Percentiles rank a stretch among this genome's conserved stretches.
These are phyloP conservation scores for Lindbergichthys nudifrons DNA, from an alignment of 2,797 vertebrate genomes.

Conservation along the genomic window DNA sequence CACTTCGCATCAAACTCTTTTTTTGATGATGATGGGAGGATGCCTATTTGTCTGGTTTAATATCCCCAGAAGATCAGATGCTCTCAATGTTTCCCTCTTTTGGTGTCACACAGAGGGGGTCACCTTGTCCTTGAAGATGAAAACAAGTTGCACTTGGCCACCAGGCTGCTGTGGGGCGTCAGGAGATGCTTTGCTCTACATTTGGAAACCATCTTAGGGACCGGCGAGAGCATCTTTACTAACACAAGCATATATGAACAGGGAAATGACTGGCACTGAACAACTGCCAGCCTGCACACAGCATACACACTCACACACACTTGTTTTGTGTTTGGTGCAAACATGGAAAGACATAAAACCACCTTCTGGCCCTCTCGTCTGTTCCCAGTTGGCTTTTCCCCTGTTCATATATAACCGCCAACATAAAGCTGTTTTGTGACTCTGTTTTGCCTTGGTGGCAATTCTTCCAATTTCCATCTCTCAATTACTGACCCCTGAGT, in stretches of 20 bases:
- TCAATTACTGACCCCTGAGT: slow-evolving; percentile 70
- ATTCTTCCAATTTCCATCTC: slow-evolving; percentile 58
- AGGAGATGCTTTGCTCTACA: slow-evolving; percentile 74
- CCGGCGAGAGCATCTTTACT: slow-evolving; percentile 54
- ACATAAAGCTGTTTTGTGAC: slow-evolving; percentile 67
- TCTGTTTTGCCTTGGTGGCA: slow-evolving; percentile 63
- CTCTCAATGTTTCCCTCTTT: slow-evolving; percentile 60
- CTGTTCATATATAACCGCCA: slow-evolving; percentile 45
- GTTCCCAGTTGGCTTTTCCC: slow-evolving; percentile 59
- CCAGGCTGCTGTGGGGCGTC: slow-evolving; percentile 40
- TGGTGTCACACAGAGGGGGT: slow-evolving; percentile 54
- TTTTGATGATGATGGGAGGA: slow-evolving; percentile 44
- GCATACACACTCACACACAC: neutral
- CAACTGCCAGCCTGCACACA: slow-evolving; percentile 30
- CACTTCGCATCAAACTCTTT: slow-evolving; percentile 30
- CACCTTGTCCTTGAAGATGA: slow-evolving; percentile 76
- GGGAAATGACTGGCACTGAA: slow-evolving; percentile 68
- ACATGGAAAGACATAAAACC: slow-evolving; percentile 57
- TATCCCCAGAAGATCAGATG: slow-evolving; percentile 67
- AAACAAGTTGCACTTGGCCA: slow-evolving; percentile 65
- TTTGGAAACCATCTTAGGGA: slow-evolving; percentile 76
- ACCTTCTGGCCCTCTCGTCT: slow-evolving; percentile 66
- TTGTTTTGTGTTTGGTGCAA: slow-evolving; percentile 47
- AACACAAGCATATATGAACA: slow-evolving; percentile 62
- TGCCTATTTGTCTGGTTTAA: slow-evolving; percentile 64